Evolutionary conservation across 2,797 vertebrate genomes (phyloP), one percentile per base, ranked within the genome.

Genomic region (Orestias chungarensis): DNA sequence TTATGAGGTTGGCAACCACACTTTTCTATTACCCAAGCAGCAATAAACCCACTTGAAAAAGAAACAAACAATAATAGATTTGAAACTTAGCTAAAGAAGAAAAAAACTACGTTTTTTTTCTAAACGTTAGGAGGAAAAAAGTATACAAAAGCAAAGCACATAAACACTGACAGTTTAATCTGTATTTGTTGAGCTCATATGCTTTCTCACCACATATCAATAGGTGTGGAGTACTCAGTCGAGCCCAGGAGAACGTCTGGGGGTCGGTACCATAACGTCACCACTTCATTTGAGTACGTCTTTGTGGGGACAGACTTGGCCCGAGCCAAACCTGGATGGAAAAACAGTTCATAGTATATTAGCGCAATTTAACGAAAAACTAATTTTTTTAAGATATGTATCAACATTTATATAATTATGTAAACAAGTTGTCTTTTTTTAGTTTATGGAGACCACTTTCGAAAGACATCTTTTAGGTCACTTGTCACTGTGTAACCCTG

Each of bases 181-280:
- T 50, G 23, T 62, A 25, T 8, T 42, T 62, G 35, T 25, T 40
- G 35, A 62, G 14, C 12, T 42, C n/a, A 25, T 62, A 42, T 62
- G 5, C 15, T 62, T 42, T 44, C 93, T 93, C 73, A 95, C 95
- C 95, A 95, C 93, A 95, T 95, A 85, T 95, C 95, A 27, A 95
- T 95, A 50, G 94, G 93, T 18, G 95, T 95, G 2, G 94, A 94
- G 86, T 95, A 95, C 68, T 95, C 94, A 5, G 95, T 95, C 66
- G 95, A 94, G 50, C 95, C 95, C 29, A 95, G 87, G 29, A 95
- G 92, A 27, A 95, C 95, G 72, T 95, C 95, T 6, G 95, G 95
- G 0, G 95, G 95, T 50, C 95, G 88, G 91, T 95, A 95, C 95
- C 95, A 95, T 69, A 95, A 86, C 61, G 94, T 94, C 86, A 94